phyloP scores from a whole-genome alignment of 2,888 invertebrate species.

The Julus scanicus region DNA sequence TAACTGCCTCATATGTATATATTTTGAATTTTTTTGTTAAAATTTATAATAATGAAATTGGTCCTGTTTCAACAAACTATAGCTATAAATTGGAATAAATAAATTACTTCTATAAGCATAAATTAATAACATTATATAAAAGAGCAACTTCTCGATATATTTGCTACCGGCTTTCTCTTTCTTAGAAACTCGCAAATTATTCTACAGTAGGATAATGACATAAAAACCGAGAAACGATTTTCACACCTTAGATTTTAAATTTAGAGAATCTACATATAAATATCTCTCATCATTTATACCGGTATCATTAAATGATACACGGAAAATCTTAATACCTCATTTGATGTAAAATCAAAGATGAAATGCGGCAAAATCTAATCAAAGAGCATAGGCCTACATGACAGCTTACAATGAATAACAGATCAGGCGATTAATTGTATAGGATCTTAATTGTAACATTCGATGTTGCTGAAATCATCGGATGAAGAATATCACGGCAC shows the following conservation, averaged over 20 bases:
- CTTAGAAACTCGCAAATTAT: not conserved
- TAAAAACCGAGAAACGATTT: not conserved
- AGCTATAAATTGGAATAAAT: not conserved
- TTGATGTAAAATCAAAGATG: not conserved
- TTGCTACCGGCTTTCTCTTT: not conserved
- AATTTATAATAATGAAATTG: not conserved
- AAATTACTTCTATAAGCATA: not conserved
- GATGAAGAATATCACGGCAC: slow-evolving; percentile 36
- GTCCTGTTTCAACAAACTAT: slow-evolving; percentile 27
- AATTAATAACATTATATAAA: slow-evolving; percentile 22
- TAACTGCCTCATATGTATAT: not conserved
- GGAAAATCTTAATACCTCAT: not conserved
- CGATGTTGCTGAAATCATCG: not conserved
- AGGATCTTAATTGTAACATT: slow-evolving; percentile 2
- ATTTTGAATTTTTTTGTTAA: not conserved
- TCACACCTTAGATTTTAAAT: not conserved
- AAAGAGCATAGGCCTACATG: not conserved
- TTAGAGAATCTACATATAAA: not conserved
- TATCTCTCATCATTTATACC: not conserved
- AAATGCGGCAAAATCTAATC: not conserved
- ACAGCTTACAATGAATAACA: slow-evolving; percentile 17
- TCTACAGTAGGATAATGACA: not conserved
- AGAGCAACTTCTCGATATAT: not conserved
- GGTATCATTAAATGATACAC: not conserved
- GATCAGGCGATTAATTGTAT: not conserved